Base-by-base conservation (phyloP, 2,797 vertebrate species). In the Eospalax fontanierii region DNA sequence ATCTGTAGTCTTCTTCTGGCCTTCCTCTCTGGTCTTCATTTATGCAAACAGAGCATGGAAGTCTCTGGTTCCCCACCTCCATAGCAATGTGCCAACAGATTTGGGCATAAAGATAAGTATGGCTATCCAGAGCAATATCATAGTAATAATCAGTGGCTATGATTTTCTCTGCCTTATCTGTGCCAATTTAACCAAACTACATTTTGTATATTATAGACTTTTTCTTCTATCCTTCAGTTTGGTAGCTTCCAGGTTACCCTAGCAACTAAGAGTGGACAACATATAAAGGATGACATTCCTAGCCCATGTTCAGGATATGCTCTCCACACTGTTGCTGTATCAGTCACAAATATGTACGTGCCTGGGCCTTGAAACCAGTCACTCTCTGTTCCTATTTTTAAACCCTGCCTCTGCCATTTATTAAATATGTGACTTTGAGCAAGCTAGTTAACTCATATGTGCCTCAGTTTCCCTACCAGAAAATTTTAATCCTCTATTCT, bases 401-500 rank as follows among this genome's bases (percentile, higher is more conserved):
- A 35, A 10, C 84, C 61, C 65, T 46, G 21, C 0, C 54, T 89
- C 33, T 90, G 26, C 63, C 57, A 40, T 21, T 80, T 87, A 63
- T 26, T 65, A 88, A 26, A 61, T 92, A 66, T 76, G 46, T 79
- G 65, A 90, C 75, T 33, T 82, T 54, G 71, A 59, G 40, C 22
- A 68, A 43, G 61, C 85, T 83, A 91, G 65, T 88, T 94, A 75
- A 90, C n/a, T 61, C 78, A 43, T 14, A 35, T 38, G 4, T 95
- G 57, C 65, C 89, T 95, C 28, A 4, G 26, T 89, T 93, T 95
- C 33, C 74, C 74, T 43, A 50, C 82, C 50, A 26, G 75, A 82
- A 87, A 93, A 83, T 11, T 35, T 59, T 70, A 74, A 38, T 59
- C 14, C 11, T 93, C 38, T 92, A 5, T 38, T 78, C 38, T 82